Evolutionary conservation across 1,140 invertebrate genomes (phyloP), one percentile per base, ranked within the genome.

Genomic region (Mizuhopecten yessoensis): DNA sequence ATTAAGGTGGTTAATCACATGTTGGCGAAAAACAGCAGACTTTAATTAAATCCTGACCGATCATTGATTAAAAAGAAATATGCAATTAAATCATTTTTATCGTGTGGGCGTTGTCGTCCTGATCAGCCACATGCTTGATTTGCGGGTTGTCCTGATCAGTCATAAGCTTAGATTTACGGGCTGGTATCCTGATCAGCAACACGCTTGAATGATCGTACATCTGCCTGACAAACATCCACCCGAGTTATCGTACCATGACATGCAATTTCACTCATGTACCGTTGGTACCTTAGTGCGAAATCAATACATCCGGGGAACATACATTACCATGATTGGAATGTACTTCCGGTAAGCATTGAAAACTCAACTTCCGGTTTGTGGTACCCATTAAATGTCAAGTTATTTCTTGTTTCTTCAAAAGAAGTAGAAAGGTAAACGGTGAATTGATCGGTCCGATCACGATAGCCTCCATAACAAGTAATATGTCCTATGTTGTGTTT

Each of bases 351-450:
- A 7, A 29, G 5, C 23, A 75, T 75, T 75, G 57, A 75, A 75
- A 29, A 75, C 17, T 13, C 23, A 75, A 75, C 57, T 75, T 75
- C 57, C 57, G 57, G 57, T 75, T 0, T 5, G 0, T 75, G 57
- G 17, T n/a, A 9, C 23, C 57, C 5, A n/a, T n/a, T 29, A 9
- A 75, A 75, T 29, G 57, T 75, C 57, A 5, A 29, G 23, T 29
- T n/a, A 75, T 75, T 29, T 75, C 57, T 75, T 75, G 57, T 75
- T n/a, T 29, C 57, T 29, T 75, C 57, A 75, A 75, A 75, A 75
- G 57, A 75, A 75, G 17, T 75, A 9, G 7, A 75, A 45, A 75
- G 17, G 23, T 75, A 29, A 17, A 75, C 7, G 29, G 1, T 29
- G 23, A 29, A 75, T 75, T 29, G 5, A 75, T 75, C 15, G n/a